Base-by-base conservation (phyloP, 2,888 invertebrate species). In the Lithophane socia region DNA sequence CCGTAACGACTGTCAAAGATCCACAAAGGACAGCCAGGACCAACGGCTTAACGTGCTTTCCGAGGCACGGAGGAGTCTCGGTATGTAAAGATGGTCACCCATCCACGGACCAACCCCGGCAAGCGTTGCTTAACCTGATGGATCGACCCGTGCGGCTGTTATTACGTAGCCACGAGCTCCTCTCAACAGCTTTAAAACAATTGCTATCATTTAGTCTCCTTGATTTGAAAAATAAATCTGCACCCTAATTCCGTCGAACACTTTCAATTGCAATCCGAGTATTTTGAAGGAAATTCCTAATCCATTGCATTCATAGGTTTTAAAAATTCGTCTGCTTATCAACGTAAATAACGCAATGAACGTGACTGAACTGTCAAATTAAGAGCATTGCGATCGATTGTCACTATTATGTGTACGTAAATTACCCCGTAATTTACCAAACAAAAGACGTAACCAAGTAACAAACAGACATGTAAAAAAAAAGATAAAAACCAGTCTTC, bases 391-490 rank as follows among this genome's bases (percentile, higher is more conserved):
- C 0, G 0, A 24, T 13, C 13, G 13, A 13, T 58, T 58, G 24
- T 7, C 58, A 13, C 13, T 54, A 3, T 54, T 24, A 0, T 12
- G 56, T 12, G 56, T 56, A n/a, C 2, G 7, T 13, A 29, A 7
- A 58, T 24, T 13, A 58, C 24, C 7, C 24, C 24, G 13, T 2
- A 58, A 7, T 58, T 58, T 24, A 24, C 1, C 4, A 4, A n/a
- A 58, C 16, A 42, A n/a, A 69, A 61, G 0, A 24, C 9, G 24
- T 24, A 52, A 18, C 18, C 9, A 29, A 49, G 21, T 18, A 65
- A 61, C 9, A 8, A 74, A 78, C 21, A 54, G 29, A 54, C 24
- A 29, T 24, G 47, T 60, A 24, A 67, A 65, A 67, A n/a, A 60
- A 9, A 66, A 61, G 1, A 61, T 18, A 58, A 44, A 78, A 49